phyloP scores from a whole-genome alignment of 2,797 vertebrate species.

The Gouania willdenowi region DNA sequence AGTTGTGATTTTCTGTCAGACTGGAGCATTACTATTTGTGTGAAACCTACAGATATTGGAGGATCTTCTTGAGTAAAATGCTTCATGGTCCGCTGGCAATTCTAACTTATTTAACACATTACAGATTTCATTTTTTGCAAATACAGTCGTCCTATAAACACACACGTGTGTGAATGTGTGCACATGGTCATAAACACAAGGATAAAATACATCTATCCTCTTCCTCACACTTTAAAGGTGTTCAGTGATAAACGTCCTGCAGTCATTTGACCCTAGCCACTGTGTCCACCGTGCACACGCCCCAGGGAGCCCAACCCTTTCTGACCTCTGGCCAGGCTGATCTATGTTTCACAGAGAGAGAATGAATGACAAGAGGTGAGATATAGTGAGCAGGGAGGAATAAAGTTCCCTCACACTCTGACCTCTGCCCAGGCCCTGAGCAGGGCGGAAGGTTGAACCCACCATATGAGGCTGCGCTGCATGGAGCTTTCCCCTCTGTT shows the following conservation, averaged over 20 bases:
- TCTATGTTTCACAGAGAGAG: conserved; percentile 19
- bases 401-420: conserved; percentile 33
- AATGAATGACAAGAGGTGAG: neutral
- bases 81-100: too few species aligned
- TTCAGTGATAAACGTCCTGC: conserved; percentile 49
- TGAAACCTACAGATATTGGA: too few species aligned
- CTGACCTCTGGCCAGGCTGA: conserved; percentile 37
- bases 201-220: neutral
- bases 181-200: neutral
- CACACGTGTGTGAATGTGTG: neutral
- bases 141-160: too few species aligned
- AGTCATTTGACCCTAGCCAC: conserved; percentile 46
- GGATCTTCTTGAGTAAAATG: too few species aligned
- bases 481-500: conserved; percentile 63
- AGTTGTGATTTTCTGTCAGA: too few species aligned
- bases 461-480: conserved; percentile 40
- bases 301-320: conserved; percentile 35
- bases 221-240: conserved; percentile 11
- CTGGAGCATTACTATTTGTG: too few species aligned
- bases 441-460: conserved; percentile 43
- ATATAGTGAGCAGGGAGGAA: neutral
- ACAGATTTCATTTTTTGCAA: too few species aligned
- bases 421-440: conserved; percentile 48
- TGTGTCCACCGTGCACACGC: conserved; percentile 31
- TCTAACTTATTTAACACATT: too few species aligned